These are phyloP conservation scores for Gymnothorax javanicus DNA, from an alignment of 2,797 vertebrate species.

Conservation along the genomic window DNA sequence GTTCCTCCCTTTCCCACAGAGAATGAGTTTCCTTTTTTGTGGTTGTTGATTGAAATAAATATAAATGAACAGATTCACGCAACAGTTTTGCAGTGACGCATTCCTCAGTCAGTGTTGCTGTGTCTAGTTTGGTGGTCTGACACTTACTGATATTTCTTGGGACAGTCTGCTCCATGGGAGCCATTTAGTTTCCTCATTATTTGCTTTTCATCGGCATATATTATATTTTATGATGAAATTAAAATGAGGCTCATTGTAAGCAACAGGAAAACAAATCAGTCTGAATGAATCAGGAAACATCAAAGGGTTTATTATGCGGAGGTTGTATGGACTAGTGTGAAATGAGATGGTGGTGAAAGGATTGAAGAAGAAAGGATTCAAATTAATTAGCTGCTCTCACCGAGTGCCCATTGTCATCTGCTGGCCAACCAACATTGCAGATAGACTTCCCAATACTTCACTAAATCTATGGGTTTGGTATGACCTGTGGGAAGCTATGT, in stretches of 20 bases:
- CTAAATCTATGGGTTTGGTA: not conserved
- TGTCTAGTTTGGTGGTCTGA: not conserved
- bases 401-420: constrained; percentile 50
- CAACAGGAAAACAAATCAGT: constrained; percentile 33
- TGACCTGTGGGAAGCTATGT: not conserved
- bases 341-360: constrained; percentile 69
- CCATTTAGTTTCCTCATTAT: constrained; percentile 46
- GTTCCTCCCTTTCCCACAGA: not conserved
- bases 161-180: not conserved
- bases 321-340: constrained; percentile 56
- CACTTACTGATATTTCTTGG: not conserved
- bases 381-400: constrained; percentile 67
- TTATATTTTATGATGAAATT: constrained; percentile 69
- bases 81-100: not conserved
- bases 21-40: not conserved
- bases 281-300: constrained; percentile 37
- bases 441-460: not conserved
- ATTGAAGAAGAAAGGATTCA: constrained; percentile 66
- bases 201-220: constrained; percentile 68
- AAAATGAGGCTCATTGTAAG: constrained; percentile 71
- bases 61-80: no score
- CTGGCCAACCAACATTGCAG: constrained; percentile 7
- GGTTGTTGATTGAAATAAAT: not conserved
- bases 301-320: constrained; percentile 65
- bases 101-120: not conserved